Conservation (phyloP, 2,113 vertebrate species). For the Cynoglossus semilaevis region DNA sequence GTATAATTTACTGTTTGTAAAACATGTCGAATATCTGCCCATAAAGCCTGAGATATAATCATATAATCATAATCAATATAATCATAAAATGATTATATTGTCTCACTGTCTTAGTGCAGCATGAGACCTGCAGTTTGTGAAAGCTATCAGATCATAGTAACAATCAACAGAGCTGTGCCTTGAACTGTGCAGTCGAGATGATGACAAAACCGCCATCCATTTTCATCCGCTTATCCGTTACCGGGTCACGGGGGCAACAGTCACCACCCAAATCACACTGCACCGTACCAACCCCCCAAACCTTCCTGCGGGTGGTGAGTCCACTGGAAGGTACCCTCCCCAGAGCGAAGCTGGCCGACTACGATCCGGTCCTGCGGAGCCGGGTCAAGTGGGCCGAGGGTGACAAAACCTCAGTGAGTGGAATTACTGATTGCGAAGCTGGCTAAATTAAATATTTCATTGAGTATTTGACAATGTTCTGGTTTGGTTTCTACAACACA, state of each 20-base stretch:
- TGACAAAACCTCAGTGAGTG: neutral
- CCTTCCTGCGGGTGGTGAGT: too few species aligned
- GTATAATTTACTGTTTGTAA: neutral
- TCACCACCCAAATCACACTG: too few species aligned
- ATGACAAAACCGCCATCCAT: neutral
- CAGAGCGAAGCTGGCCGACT: too few species aligned
- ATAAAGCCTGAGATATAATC: neutral
- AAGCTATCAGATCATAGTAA: neutral
- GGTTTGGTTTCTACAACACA: neutral
- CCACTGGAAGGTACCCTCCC: conserved; percentile 5
- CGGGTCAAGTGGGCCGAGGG: too few species aligned
- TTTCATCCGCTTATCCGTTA: too few species aligned
- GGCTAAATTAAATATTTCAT: conserved; percentile 1
- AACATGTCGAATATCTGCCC: neutral
- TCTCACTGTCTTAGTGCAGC: conserved; percentile 1
- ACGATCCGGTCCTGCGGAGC: too few species aligned
- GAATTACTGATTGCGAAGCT: conserved; percentile 14
- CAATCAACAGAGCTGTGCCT: too few species aligned
- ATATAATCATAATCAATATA: neutral
- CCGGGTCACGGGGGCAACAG: too few species aligned
- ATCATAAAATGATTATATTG: conserved; percentile 5
- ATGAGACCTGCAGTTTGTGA: conserved; percentile 3
- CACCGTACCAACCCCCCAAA: too few species aligned
- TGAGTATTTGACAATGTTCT: conserved; percentile 6
- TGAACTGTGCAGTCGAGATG: too few species aligned